These are phyloP conservation scores for Papilio helenus DNA, from an alignment of 1,140 invertebrate species.

Conservation along the genomic window DNA sequence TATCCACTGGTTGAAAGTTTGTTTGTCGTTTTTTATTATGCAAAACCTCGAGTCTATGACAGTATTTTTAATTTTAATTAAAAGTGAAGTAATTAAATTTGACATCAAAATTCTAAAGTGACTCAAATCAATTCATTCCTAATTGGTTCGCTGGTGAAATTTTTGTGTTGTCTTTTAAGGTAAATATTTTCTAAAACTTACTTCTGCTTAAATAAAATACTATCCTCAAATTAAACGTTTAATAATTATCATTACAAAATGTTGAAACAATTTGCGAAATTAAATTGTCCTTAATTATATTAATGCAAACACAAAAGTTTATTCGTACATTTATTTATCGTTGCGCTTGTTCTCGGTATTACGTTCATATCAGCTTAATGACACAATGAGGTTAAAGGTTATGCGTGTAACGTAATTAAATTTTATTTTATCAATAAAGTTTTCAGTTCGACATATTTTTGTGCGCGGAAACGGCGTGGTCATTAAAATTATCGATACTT, in stretches of 20 bases:
- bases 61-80: not conserved
- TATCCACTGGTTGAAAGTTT: not conserved
- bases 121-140: not conserved
- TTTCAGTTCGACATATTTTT: constrained; percentile 26
- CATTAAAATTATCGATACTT: constrained; percentile 37
- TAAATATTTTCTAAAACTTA: not conserved
- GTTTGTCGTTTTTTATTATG: not conserved
- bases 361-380: not conserved
- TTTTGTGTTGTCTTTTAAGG: not conserved
- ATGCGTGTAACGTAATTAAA: constrained; percentile 15
- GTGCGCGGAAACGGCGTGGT: constrained; percentile 14
- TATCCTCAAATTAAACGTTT: not conserved
- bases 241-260: not conserved
- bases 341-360: not conserved
- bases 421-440: constrained; percentile 1
- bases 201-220: not conserved
- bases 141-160: not conserved
- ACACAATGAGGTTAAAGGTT: constrained; percentile 21
- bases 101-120: not conserved
- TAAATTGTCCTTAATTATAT: not conserved
- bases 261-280: not conserved
- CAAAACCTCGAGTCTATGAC: not conserved
- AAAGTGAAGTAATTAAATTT: constrained; percentile 10
- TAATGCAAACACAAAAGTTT: not conserved
- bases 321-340: not conserved